Conservation (phyloP, 2,888 invertebrate species). For the Acleris emargana region DNA sequence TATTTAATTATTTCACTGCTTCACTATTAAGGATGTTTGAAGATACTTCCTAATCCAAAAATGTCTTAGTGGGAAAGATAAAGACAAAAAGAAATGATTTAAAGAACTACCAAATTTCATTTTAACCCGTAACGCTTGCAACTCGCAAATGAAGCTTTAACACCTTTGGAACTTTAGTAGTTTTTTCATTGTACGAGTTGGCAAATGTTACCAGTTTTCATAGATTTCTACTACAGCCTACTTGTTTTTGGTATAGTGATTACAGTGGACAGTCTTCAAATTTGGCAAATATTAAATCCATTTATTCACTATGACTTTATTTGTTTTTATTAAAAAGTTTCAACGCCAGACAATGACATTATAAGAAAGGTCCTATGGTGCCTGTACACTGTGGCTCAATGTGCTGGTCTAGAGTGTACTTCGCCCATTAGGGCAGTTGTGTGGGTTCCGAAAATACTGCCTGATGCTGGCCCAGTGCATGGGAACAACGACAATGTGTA, state of each 20-base stretch:
- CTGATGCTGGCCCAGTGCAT: no score
- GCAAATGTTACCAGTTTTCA: constrained; percentile 12
- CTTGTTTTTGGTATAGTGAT: constrained; percentile 31
- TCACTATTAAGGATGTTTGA: constrained; percentile 32
- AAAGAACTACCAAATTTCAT: constrained; percentile 7
- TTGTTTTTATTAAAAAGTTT: constrained; percentile 28
- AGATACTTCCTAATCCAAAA: constrained; percentile 13
- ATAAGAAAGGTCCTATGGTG: background rate
- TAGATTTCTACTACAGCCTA: constrained; percentile 15
- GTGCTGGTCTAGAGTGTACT: no score
- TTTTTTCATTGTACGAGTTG: background rate
- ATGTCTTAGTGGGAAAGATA: constrained; percentile 11
- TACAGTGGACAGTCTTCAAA: constrained; percentile 24
- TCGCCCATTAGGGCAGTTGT: no score
- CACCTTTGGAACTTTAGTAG: background rate
- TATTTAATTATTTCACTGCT: constrained; percentile 16
- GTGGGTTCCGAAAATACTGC: no score
- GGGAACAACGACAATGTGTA: no score
- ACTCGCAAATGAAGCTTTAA: background rate
- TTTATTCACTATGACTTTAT: constrained; percentile 32
- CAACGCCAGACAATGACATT: constrained; percentile 11
- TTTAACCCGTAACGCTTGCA: constrained; percentile 15
- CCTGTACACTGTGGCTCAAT: no score
- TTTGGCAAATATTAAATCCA: constrained; percentile 27
- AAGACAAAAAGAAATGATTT: constrained; percentile 16